phyloP scores from a whole-genome alignment of 2,888 invertebrate genomes.

The Geophilus truncorum region DNA sequence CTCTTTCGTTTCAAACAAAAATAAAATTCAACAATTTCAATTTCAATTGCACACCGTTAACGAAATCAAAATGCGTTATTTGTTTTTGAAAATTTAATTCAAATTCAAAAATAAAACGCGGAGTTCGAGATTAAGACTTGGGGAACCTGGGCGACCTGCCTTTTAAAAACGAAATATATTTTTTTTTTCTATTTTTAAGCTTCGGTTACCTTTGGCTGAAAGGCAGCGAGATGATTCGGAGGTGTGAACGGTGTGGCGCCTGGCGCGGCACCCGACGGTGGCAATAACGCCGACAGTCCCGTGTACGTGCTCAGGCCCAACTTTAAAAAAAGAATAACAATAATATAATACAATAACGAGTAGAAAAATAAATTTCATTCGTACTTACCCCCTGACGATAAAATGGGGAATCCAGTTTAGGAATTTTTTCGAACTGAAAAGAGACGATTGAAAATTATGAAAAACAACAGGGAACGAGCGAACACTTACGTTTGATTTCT shows the following conservation, averaged over 20 bases:
- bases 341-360: too few relatives aligned
- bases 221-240: conserved; percentile 76
- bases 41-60: background rate
- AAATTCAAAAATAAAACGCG: background rate
- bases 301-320: conserved; percentile 56
- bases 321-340: conserved; percentile 37
- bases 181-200: conserved; percentile 38
- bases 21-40: too few relatives aligned
- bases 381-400: conserved; percentile 38
- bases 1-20: background rate
- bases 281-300: conserved; percentile 67
- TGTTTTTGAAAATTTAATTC: too few relatives aligned
- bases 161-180: background rate
- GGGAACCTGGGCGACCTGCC: background rate
- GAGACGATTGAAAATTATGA: background rate
- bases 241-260: conserved; percentile 81
- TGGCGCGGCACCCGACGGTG: conserved; percentile 66
- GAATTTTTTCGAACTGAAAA: conserved; percentile 41
- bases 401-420: conserved; percentile 41
- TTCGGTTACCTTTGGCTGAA: conserved; percentile 90
- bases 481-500: background rate
- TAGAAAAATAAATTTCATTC: too few relatives aligned
- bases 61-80: background rate
- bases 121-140: background rate
- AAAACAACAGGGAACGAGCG: background rate